Evolutionary conservation across 1,140 invertebrate species (phyloP), one percentile per base, ranked within the genome.

Genomic region (Eriocheir sinensis): DNA sequence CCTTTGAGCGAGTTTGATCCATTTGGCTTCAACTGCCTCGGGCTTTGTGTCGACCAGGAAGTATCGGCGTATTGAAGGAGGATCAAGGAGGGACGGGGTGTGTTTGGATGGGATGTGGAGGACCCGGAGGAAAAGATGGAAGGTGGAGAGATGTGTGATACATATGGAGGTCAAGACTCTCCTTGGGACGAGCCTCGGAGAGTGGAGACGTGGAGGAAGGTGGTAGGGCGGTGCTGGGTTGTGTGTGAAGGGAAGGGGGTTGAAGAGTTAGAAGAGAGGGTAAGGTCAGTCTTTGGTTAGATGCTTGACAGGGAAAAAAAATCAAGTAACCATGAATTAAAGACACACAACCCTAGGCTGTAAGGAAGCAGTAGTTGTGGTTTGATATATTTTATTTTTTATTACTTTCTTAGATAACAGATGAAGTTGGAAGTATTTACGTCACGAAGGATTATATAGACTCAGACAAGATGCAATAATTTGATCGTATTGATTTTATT

Each of bases 1-100:
- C 27, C 60, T 72, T 72, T 72, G 60, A 72, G 60, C 60, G n/a
- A 72, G 60, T 72, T 72, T 72, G 60, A 72, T n/a, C 60, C 60
- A 72, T 72, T 72, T 72, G 60, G 27, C n/a, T 72, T 72, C 21
- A 72, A 72, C 60, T 72, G 60, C 60, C 60, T 72, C 60, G 60
- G n/a, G 60, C 60, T 72, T 72, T 72, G 60, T 72, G 60, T 72
- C 1, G 60, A n/a, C 4, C 8, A n/a, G 60, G 60, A 21, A n/a
- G 60, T 72, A n/a, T 72, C 60, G 60, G 60, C 60, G 60, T n/a
- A n/a, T 21, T 72, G 60, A 72, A 72, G 60, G 60, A 72, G 60
- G 27, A 0, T 72, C 21, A n/a, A 3, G 27, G 60, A 72, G n/a
- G 60, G 60, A 72, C 21, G 12, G 27, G n/a, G 60, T n/a, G 60